Evolutionary conservation across 2,797 vertebrate species (phyloP).

Genomic region (Xiphophorus birchmanni): DNA sequence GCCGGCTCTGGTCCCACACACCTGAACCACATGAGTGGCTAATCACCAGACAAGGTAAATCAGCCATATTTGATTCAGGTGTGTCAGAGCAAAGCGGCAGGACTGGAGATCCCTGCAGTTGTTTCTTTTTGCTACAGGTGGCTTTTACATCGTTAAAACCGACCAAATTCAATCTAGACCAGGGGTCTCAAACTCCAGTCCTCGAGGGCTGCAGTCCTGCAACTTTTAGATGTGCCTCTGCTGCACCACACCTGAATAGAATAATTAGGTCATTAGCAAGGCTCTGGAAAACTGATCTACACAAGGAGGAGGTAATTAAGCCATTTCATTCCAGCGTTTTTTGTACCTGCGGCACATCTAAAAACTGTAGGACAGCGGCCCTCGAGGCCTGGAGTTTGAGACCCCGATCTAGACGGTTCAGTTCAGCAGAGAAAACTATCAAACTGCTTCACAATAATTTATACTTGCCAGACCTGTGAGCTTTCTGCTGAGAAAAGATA

Average conservation of each 20-base stretch:
- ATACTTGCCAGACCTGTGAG: not conserved
- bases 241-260: too few relatives aligned
- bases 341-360: too few relatives aligned
- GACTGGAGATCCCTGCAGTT: not conserved
- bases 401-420: not conserved
- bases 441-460: not conserved
- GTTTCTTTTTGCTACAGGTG: not conserved
- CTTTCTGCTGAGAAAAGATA: not conserved
- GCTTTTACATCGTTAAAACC: not conserved
- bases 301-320: too few relatives aligned
- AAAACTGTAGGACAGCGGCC: too few relatives aligned
- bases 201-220: too few relatives aligned
- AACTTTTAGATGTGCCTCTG: too few relatives aligned
- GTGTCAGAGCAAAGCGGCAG: not conserved
- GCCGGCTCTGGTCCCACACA: not conserved
- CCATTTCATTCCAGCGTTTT: too few relatives aligned
- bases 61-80: conserved; percentile 1
- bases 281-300: too few relatives aligned
- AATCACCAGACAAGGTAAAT: not conserved
- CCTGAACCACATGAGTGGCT: not conserved
- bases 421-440: not conserved
- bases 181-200: too few relatives aligned
- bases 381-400: too few relatives aligned
- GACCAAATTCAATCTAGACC: not conserved
- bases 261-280: too few relatives aligned